phyloP scores from a whole-genome alignment of 1,140 invertebrate species.

The Magallana ariakensis region DNA sequence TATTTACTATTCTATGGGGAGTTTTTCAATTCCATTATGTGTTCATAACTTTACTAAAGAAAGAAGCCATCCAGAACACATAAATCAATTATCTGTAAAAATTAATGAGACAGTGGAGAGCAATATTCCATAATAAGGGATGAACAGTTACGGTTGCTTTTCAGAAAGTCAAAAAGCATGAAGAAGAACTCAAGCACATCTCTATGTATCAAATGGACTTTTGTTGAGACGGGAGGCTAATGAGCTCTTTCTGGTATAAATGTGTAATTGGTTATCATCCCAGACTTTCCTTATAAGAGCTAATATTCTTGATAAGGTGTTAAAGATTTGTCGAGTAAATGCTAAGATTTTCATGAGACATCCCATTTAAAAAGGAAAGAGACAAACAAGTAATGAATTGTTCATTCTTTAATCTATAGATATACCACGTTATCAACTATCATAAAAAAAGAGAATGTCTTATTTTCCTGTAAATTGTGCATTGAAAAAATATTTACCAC shows the following conservation, averaged over 20 bases:
- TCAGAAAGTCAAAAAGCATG: slow-evolving; percentile 1
- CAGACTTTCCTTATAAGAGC: no score
- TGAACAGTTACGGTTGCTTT: not conserved
- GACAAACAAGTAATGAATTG: no score
- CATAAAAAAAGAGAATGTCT: no score
- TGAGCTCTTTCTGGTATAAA: not conserved
- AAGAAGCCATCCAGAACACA: slow-evolving; percentile 19
- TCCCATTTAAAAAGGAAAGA: no score
- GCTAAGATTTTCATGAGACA: no score
- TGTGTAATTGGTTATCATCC: no score
- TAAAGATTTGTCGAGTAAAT: no score
- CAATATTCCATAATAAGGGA: not conserved
- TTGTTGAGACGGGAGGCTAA: not conserved
- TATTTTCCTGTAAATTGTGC: no score
- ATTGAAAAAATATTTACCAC: no score
- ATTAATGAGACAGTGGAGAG: slow-evolving; percentile 14
- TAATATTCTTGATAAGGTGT: no score
- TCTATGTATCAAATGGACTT: not conserved
- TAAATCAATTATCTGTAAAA: slow-evolving; percentile 29
- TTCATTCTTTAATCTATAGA: no score
- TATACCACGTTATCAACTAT: no score
- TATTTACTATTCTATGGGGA: not conserved
- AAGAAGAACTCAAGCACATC: not conserved
- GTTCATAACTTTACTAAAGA: slow-evolving; percentile 1
- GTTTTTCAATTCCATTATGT: slow-evolving; percentile 8